These are phyloP conservation scores for Rhynchonycteris naso DNA, from an alignment of 2,797 vertebrate species.

Conservation along the genomic window DNA sequence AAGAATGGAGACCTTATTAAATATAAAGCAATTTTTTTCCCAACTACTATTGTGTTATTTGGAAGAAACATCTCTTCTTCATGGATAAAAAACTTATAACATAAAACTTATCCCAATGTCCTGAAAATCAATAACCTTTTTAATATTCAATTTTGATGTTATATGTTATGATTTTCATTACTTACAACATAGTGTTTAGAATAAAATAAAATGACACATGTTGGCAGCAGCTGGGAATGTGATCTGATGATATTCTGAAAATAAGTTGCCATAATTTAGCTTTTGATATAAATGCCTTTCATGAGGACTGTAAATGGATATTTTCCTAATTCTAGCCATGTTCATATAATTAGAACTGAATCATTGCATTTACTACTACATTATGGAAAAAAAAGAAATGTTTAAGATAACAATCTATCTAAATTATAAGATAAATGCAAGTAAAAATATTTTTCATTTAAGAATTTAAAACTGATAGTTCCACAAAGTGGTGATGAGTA, in stretches of 20 bases:
- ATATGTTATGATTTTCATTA: constrained; percentile 71
- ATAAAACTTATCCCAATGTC: constrained; percentile 62
- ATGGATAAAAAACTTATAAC: neutral
- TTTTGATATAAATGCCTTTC: constrained; percentile 52
- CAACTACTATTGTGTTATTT: neutral
- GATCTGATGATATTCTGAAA: constrained; percentile 57
- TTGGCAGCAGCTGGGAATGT: constrained; percentile 70
- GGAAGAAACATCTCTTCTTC: constrained; percentile 48
- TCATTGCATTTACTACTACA: constrained; percentile 45
- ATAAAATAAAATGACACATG: constrained; percentile 66
- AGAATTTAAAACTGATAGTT: constrained; percentile 76
- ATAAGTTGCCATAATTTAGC: constrained; percentile 58
- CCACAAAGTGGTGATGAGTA: constrained; percentile 73
- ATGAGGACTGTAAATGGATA: constrained; percentile 48
- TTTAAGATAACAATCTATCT: constrained; percentile 70
- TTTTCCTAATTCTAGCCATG: constrained; percentile 55
- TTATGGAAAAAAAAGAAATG: constrained; percentile 63
- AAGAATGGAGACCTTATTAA: constrained; percentile 48
- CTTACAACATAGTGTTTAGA: constrained; percentile 67
- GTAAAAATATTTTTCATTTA: constrained; percentile 73
- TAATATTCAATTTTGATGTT: constrained; percentile 65
- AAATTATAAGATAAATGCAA: constrained; percentile 69
- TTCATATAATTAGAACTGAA: neutral
- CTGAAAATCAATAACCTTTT: constrained; percentile 49
- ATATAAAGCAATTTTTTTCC: constrained; percentile 43